These are phyloP conservation scores for Brenthis ino DNA, from an alignment of 2,888 invertebrate species.

Conservation along the genomic window DNA sequence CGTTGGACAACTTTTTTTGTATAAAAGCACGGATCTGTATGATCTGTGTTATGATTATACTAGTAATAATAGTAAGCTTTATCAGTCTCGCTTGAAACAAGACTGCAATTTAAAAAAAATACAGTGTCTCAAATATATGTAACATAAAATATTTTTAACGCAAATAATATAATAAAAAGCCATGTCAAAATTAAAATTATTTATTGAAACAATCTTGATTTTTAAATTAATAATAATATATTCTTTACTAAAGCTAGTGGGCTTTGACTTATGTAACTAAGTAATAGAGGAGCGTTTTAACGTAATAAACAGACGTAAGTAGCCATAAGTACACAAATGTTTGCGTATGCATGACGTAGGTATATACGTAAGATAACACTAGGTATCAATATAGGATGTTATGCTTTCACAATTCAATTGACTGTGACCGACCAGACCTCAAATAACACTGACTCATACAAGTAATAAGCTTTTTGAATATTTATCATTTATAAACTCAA, in stretches of 20 bases:
- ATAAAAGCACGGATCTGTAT: too few species aligned
- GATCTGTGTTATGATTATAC: too few species aligned
- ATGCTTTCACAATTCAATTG: constrained; percentile 31
- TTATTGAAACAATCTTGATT: constrained; percentile 80
- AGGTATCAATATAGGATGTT: constrained; percentile 73
- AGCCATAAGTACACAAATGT: constrained; percentile 70
- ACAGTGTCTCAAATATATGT: too few species aligned
- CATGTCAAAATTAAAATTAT: constrained; percentile 75
- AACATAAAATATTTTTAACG: too few species aligned
- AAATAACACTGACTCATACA: constrained; percentile 5
- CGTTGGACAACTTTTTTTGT: too few species aligned
- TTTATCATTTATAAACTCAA: not conserved
- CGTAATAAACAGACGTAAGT: constrained; percentile 59
- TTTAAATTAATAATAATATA: constrained; percentile 68
- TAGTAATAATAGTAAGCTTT: too few species aligned
- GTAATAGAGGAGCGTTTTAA: constrained; percentile 68
- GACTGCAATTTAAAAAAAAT: too few species aligned
- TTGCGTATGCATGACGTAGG: constrained; percentile 44
- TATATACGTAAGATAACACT: constrained; percentile 48
- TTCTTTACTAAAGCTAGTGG: constrained; percentile 73
- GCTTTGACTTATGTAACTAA: constrained; percentile 66
- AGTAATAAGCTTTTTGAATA: not conserved
- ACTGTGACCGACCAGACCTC: constrained; percentile 28
- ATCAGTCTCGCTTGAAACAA: too few species aligned
- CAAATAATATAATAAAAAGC: constrained; percentile 37